These are phyloP conservation scores for Frankliniella fusca DNA, from an alignment of 2,888 invertebrate genomes.

Conservation along the genomic window DNA sequence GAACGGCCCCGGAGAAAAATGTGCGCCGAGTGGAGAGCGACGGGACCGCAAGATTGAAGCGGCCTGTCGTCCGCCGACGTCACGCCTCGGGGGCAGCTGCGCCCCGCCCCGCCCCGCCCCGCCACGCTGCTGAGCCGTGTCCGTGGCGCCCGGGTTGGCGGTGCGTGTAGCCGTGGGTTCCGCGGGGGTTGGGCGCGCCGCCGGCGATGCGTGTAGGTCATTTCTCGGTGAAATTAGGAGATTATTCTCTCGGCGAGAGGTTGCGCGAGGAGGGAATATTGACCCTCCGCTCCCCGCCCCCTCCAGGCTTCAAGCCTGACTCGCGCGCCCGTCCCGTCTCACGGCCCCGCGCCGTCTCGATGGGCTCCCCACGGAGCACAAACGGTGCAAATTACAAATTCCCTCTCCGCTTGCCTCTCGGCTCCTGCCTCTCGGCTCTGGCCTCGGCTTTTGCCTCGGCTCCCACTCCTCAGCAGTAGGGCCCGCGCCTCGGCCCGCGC, in stretches of 20 bases:
- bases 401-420: not conserved
- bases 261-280: too few species aligned
- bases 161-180: too few species aligned
- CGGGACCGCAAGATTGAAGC: not conserved
- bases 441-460: too few species aligned
- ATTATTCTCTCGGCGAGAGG: not conserved
- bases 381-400: slow-evolving; percentile 23
- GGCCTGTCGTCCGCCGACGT: not conserved
- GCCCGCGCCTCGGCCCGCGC: not conserved
- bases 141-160: too few species aligned
- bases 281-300: too few species aligned
- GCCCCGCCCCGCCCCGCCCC: not conserved
- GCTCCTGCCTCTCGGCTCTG: not conserved
- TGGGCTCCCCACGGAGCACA: not conserved
- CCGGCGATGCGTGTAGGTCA: not conserved
- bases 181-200: not conserved
- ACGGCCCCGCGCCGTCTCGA: not conserved
- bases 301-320: too few species aligned
- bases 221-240: not conserved
- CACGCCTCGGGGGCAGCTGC: too few species aligned
- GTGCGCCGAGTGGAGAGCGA: not conserved
- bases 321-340: not conserved
- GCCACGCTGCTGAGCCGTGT: not conserved
- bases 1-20: not conserved
- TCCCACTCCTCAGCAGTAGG: too few species aligned